Percentiles rank a stretch among this genome's conserved stretches.
These are phyloP conservation scores for Triplophysa siluroides DNA, from an alignment of 2,113 vertebrate species.

Conservation along the genomic window DNA sequence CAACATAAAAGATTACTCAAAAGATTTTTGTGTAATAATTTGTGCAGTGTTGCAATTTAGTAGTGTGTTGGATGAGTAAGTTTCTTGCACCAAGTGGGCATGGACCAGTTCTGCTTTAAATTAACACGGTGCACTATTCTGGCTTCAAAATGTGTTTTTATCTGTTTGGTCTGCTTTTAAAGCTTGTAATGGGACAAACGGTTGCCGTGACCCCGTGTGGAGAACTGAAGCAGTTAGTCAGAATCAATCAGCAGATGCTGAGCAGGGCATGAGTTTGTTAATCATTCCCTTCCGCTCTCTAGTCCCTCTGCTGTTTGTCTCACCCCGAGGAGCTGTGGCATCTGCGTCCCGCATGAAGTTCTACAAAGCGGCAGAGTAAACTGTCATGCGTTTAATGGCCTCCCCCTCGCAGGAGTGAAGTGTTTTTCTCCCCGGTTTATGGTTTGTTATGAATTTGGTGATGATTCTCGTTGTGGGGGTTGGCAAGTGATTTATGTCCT, in stretches of 20 bases:
- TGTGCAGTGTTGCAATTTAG: no score
- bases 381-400: conserved; percentile 21
- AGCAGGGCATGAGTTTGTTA: neutral
- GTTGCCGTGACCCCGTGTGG: neutral
- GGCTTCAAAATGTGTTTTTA: neutral
- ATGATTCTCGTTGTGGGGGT: conserved; percentile 15
- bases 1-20: no score
- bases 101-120: no score
- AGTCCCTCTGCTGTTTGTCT: conserved; percentile 7
- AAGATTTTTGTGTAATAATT: no score
- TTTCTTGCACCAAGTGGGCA: no score
- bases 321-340: conserved; percentile 13
- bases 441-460: conserved; percentile 47
- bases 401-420: conserved; percentile 6
- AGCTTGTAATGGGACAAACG: neutral
- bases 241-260: conserved; percentile 19
- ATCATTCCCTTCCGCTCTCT: conserved; percentile 3
- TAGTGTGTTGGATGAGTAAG: no score
- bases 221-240: conserved; percentile 11
- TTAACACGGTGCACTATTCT: neutral
- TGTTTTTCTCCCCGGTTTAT: conserved; percentile 40
- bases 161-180: neutral
- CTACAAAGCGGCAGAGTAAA: conserved; percentile 32
- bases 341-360: conserved; percentile 25
- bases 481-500: conserved; percentile 40